Conservation (phyloP, 2,797 vertebrate species). For the Lateolabrax maculatus region DNA sequence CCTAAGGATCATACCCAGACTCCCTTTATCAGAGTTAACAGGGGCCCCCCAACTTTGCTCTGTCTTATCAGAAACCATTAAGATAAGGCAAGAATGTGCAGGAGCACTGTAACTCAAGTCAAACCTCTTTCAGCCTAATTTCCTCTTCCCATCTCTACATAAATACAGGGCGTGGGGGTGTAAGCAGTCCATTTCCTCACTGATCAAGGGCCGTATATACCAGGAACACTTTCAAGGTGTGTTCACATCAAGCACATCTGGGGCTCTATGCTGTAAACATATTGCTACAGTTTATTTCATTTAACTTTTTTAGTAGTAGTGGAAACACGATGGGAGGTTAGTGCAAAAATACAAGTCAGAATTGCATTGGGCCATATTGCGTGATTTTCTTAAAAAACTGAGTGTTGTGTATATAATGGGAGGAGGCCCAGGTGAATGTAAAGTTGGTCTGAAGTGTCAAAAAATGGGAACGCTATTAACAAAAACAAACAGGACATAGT, state of each 20-base stretch:
- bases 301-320: too few species aligned
- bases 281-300: background rate
- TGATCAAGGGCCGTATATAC: background rate
- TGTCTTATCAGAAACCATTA: conserved; percentile 73
- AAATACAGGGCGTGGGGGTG: background rate
- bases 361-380: too few species aligned
- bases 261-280: too few species aligned
- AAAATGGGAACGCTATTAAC: too few species aligned
- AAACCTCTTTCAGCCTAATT: conserved; percentile 48
- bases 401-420: too few species aligned
- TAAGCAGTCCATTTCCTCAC: background rate
- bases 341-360: too few species aligned
- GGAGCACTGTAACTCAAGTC: conserved; percentile 65
- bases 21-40: conserved; percentile 70
- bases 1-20: conserved; percentile 71
- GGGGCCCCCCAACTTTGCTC: conserved; percentile 39
- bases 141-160: conserved; percentile 12
- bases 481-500: too few species aligned
- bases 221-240: background rate
- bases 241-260: background rate
- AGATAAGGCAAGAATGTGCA: conserved; percentile 86
- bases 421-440: too few species aligned
- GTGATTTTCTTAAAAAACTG: too few species aligned
- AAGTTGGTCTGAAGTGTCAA: too few species aligned
- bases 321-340: too few species aligned